Evolutionary conservation across 64 coral and sea anemone genomes (phyloP).

Genomic region (Pachyseris speciosa): DNA sequence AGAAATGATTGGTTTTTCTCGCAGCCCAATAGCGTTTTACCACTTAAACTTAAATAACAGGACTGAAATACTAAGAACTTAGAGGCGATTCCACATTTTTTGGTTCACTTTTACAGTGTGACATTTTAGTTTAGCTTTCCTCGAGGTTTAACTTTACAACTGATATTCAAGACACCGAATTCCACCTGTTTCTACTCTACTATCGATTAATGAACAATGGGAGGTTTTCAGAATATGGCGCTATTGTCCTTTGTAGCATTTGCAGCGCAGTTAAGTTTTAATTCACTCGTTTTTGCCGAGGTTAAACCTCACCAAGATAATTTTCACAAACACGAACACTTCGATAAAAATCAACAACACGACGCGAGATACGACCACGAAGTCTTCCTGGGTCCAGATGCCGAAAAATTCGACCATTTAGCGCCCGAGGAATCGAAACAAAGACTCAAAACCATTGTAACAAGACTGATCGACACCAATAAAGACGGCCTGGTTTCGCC

Average conservation of each 20-base stretch:
- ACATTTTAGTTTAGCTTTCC: neutral
- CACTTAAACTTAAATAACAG: neutral
- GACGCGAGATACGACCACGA: conserved; percentile 90
- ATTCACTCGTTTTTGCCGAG: neutral
- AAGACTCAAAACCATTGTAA: conserved; percentile 81
- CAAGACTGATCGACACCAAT: conserved; percentile 77
- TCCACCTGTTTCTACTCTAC: neutral
- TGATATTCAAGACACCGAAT: neutral
- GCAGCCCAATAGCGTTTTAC: neutral
- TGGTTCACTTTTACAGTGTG: neutral
- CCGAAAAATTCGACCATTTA: conserved; percentile 85
- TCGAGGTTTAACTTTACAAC: neutral
- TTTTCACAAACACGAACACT: conserved; percentile 92
- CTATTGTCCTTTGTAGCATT: neutral
- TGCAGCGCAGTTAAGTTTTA: neutral
- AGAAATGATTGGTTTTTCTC: conserved; percentile 20
- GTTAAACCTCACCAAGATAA: conserved; percentile 85
- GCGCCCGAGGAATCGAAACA: conserved; percentile 88
- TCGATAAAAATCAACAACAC: conserved; percentile 61
- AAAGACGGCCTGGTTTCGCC: conserved; percentile 79
- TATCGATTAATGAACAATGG: neutral
- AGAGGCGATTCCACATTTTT: neutral
- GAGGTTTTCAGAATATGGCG: neutral
- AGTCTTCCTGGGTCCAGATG: conserved; percentile 93
- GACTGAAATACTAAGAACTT: neutral